A percentile compares a stretch with the other conserved stretches of the same genome.
These are phyloP conservation scores for Paedocypris sp. DNA, from an alignment of 2,113 vertebrate genomes.

Conservation along the genomic window DNA sequence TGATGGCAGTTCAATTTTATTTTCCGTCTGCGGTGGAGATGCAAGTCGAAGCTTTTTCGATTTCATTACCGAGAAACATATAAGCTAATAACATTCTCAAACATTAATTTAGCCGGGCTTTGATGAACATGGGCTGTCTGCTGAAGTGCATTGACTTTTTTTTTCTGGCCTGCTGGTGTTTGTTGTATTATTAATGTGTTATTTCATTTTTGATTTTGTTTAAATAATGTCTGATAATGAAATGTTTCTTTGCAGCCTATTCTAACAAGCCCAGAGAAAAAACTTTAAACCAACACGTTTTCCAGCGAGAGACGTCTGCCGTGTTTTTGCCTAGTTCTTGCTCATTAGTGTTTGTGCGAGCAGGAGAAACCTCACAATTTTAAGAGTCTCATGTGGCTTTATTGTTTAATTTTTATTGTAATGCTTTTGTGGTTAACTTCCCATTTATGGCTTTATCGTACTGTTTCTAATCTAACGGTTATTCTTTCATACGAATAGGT, in stretches of 20 bases:
- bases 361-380: not conserved
- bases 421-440: not conserved
- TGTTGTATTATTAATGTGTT: slow-evolving; percentile 57
- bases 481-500: no score
- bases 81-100: slow-evolving; percentile 47
- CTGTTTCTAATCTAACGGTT: no score
- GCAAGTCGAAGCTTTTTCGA: slow-evolving; percentile 38
- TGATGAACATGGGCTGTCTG: slow-evolving; percentile 46
- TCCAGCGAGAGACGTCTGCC: not conserved
- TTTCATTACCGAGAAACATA: slow-evolving; percentile 43
- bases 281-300: slow-evolving; percentile 17
- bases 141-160: slow-evolving; percentile 39
- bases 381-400: not conserved
- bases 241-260: slow-evolving; percentile 27
- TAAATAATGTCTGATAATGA: slow-evolving; percentile 36
- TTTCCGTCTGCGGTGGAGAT: slow-evolving; percentile 41
- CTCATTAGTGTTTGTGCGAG: slow-evolving; percentile 6
- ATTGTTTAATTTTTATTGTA: not conserved
- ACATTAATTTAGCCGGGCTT: slow-evolving; percentile 51
- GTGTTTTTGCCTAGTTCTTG: slow-evolving; percentile 16
- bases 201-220: slow-evolving; percentile 38
- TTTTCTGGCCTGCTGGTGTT: slow-evolving; percentile 25
- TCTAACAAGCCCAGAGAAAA: slow-evolving; percentile 16
- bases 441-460: not conserved
- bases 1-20: slow-evolving; percentile 44